Evolutionary conservation across 2,113 vertebrate genomes (phyloP).

Genomic region (Oxygymnocypris stewartii): DNA sequence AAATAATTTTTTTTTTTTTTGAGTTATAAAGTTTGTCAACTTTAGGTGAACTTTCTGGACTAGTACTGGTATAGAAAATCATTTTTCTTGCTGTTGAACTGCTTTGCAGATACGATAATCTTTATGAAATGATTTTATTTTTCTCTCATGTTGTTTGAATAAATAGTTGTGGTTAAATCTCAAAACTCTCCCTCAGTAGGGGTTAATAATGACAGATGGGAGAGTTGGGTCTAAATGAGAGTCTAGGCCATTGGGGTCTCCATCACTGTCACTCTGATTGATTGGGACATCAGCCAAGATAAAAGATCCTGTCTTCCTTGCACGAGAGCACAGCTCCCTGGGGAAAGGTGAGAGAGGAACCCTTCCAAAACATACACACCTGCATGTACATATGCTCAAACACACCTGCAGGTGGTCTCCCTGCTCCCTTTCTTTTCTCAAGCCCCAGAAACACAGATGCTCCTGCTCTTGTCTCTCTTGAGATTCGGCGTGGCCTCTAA

Average conservation of each 20-base stretch:
- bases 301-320: slow-evolving; percentile 71
- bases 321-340: slow-evolving; percentile 35
- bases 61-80: no score
- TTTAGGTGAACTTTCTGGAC: not conserved
- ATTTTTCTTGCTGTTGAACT: not conserved
- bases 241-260: slow-evolving; percentile 62
- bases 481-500: slow-evolving; percentile 28
- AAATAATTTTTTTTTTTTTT: no score
- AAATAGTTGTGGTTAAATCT: slow-evolving; percentile 40
- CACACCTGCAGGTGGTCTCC: slow-evolving; percentile 45
- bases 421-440: not conserved
- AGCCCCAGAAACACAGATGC: slow-evolving; percentile 38
- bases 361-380: slow-evolving; percentile 47
- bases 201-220: slow-evolving; percentile 61
- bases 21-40: not conserved
- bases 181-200: slow-evolving; percentile 52
- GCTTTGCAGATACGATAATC: not conserved
- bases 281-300: slow-evolving; percentile 74
- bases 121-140: not conserved
- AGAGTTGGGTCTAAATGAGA: slow-evolving; percentile 33
- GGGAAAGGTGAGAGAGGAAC: slow-evolving; percentile 49
- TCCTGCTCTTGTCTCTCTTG: not conserved
- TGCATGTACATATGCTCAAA: slow-evolving; percentile 45
- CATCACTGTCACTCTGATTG: slow-evolving; percentile 73
- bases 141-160: slow-evolving; percentile 15